Conservation (phyloP, 2,113 vertebrate species). For the Bubalus kerabau region DNA sequence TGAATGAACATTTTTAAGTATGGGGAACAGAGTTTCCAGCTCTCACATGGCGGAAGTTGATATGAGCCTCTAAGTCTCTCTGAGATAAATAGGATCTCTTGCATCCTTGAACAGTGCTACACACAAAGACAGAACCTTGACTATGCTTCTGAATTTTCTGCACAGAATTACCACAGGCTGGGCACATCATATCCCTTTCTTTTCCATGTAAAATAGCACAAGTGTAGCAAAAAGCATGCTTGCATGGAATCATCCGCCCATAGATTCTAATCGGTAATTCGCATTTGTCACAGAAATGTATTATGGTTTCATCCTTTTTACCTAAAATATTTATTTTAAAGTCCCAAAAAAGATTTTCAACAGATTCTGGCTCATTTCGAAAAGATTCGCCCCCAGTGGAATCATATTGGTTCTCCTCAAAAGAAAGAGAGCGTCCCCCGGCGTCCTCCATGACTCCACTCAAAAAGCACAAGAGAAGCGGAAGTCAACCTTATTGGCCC, state of each 20-base stretch:
- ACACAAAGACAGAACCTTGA: constrained; percentile 53
- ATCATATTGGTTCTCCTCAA: background rate
- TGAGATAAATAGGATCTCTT: constrained; percentile 95
- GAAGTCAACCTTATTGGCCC: background rate
- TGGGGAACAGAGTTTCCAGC: constrained; percentile 82
- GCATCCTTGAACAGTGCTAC: constrained; percentile 72
- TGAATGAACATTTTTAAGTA: constrained; percentile 81
- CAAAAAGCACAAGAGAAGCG: background rate
- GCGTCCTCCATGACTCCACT: background rate
- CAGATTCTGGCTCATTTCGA: background rate
- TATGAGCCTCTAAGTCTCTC: constrained; percentile 90
- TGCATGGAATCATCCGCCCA: constrained; percentile 78
- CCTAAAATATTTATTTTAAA: background rate
- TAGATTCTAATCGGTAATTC: constrained; percentile 28
- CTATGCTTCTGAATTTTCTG: background rate
- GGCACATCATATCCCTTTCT: constrained; percentile 81
- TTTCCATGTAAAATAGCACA: constrained; percentile 83
- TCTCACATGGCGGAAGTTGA: constrained; percentile 88
- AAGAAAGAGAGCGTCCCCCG: background rate
- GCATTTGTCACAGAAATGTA: constrained; percentile 26
- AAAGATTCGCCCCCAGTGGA: background rate
- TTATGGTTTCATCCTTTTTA: background rate
- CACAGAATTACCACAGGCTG: constrained; percentile 70
- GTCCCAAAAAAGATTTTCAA: background rate
- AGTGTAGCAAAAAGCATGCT: constrained; percentile 83